phyloP scores from a whole-genome alignment of 2,113 vertebrate genomes.

The Psophia crepitans region DNA sequence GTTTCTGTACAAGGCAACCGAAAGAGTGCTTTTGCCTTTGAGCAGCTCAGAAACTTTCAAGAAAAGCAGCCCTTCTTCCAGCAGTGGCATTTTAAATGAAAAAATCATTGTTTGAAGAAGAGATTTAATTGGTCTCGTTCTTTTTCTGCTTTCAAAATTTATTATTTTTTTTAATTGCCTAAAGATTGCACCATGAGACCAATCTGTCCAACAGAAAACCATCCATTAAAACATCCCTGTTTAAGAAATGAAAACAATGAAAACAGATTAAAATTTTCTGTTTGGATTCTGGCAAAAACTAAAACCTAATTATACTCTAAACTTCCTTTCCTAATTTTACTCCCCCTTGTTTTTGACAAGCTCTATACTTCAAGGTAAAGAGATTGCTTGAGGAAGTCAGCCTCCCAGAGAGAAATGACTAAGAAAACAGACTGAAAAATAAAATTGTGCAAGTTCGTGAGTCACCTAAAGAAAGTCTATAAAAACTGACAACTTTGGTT shows the following conservation, averaged over 20 bases:
- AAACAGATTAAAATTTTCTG: background rate
- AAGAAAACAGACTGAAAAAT: background rate
- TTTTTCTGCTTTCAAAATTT: background rate
- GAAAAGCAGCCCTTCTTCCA: background rate
- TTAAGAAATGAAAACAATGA: background rate
- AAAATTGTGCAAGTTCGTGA: background rate
- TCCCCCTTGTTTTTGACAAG: background rate
- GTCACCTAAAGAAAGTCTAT: background rate
- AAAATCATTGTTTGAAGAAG: background rate
- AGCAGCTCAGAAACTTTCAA: background rate
- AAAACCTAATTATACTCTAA: background rate
- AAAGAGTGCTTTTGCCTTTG: background rate
- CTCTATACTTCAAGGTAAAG: background rate
- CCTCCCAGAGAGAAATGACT: background rate
- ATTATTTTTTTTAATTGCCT: background rate
- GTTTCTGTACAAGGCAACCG: background rate
- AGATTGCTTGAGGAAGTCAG: background rate
- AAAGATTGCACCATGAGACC: background rate
- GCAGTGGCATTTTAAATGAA: background rate
- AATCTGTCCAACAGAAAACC: background rate
- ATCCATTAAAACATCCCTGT: background rate
- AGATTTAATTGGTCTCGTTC: background rate
- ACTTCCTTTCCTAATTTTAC: slow-evolving; percentile 8
- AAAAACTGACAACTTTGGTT: background rate
- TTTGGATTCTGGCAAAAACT: background rate